Base-by-base conservation (phyloP, 2,113 vertebrate species). In the Calypte anna region DNA sequence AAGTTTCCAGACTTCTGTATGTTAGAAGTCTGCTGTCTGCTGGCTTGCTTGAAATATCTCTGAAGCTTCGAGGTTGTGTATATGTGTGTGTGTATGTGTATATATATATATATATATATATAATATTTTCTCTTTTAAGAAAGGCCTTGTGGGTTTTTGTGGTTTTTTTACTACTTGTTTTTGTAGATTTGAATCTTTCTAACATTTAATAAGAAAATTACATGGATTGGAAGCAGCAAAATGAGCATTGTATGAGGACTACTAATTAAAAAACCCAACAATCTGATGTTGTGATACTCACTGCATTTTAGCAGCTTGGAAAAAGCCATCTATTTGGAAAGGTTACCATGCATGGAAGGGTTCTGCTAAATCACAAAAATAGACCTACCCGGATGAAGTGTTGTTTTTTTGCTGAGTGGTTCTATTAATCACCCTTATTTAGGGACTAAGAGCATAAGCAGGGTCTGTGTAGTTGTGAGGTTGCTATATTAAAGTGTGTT, bases 401-500 rank as follows among this genome's bases (percentile, higher is more conserved):
- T 82, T 96, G 2, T 8, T 88, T 9, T 70, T 93, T 86, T 80
- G 20, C 61, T 70, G 72, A 88, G 38, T 66, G 25, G 25, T 88
- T 61, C 67, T 66, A 67, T 80, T 90, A 77, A 62, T 96, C 72
- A 77, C 70, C 31, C 20, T 78, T 64, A 86, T 81, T 88, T 74
- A 75, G 44, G 43, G 53, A 43, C 15, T 78, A 28, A 70, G 74
- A 75, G 48, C 72, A 70, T 90, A 58, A 69, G 64, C 70, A 86
- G 57, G 23, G 8, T 33, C 50, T 85, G 40, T 57, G 33, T 90
- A 50, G 51, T 69, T 73, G 58, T 57, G 48, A 51, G 57, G 48
- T 58, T 85, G 75, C 63, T 70, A 0, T 82, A 31, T 86, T 76
- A 66, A 46, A 24, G 33, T 72, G 55, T 44, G 4, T 69, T 72